Evolutionary conservation across 1,140 invertebrate genomes (phyloP), one percentile per base, ranked within the genome.

Genomic region (Neocloeon triangulifer): DNA sequence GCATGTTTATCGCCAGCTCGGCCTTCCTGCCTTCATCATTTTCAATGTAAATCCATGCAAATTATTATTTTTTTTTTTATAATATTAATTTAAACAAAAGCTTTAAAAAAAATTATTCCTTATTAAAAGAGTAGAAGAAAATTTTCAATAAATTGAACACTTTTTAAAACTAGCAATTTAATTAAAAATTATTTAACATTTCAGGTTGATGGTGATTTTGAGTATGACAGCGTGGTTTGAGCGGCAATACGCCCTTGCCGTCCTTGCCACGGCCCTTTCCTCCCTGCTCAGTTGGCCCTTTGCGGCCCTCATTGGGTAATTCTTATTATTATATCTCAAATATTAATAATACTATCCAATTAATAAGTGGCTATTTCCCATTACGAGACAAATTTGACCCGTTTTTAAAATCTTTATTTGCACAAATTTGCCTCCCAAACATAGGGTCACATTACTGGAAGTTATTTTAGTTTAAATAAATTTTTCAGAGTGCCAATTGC

Each of bases 1-100:
- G 89, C 22, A 81, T 91, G 73, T 97, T 88, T 53, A 76, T 84
- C 12, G 71, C 81, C 1, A 71, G 72, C 37, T 69, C 82, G 7
- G 85, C 92, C 1, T 84, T 85, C 55, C 58, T 99, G 20, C 94
- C 94, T 0, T 92, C 86, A 2, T 73, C 77, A 5, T 98, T 96
- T 62, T 82, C 85, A 27, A 84, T 89, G 73, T 76, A 69, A 40
- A 59, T 65, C 3, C 10, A 2, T 9, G 19, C 18, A 30, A 37
- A 36, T 22, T 16, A 30, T 30, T 12, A 23, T 23, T 23, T 23
- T 23, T n/a, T n/a, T n/a, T n/a, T n/a, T n/a, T n/a, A n/a, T n/a
- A n/a, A n/a, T n/a, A n/a, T n/a, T n/a, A n/a, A n/a, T n/a, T n/a
- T n/a, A n/a, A n/a, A n/a, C n/a, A n/a, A n/a, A n/a, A n/a, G n/a